phyloP scores from a whole-genome alignment of 2,113 vertebrate genomes.

The Lanius ludovicianus region DNA sequence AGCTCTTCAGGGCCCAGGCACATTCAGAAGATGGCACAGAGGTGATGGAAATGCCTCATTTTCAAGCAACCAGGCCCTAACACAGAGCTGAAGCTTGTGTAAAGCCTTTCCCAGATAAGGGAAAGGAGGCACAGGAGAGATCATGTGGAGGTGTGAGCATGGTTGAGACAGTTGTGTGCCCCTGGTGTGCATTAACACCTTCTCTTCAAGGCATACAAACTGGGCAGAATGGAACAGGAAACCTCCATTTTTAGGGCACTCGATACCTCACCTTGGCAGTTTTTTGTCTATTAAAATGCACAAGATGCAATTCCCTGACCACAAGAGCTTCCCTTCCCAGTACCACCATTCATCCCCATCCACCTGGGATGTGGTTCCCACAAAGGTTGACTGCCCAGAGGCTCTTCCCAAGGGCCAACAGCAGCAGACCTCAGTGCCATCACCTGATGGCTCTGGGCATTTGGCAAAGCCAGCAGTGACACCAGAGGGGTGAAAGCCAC shows the following conservation, averaged over 20 bases:
- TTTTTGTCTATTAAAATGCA: not conserved
- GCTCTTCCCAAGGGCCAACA: not conserved
- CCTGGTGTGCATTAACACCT: not conserved
- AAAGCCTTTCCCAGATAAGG: not conserved
- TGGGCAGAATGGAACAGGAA: not conserved
- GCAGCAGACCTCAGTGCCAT: not conserved
- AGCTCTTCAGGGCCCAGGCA: not conserved
- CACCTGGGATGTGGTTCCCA: not conserved
- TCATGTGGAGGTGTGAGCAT: not conserved
- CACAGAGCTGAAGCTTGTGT: not conserved
- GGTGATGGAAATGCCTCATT: not conserved
- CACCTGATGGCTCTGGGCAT: fast-evolving
- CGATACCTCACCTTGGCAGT: fast-evolving
- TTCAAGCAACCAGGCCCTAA: not conserved
- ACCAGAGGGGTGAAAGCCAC: not conserved
- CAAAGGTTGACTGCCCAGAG: not conserved
- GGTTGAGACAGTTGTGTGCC: not conserved
- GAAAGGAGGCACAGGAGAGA: not conserved
- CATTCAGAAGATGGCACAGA: not conserved
- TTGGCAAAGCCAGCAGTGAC: not conserved
- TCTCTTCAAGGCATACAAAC: not conserved
- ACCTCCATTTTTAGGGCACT: not conserved
- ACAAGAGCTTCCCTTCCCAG: not conserved
- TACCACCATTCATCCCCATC: not conserved
- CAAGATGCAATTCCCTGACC: not conserved